These are phyloP conservation scores for Actinostola sp. DNA, from an alignment of 92 coral and sea anemone species.

Conservation along the genomic window DNA sequence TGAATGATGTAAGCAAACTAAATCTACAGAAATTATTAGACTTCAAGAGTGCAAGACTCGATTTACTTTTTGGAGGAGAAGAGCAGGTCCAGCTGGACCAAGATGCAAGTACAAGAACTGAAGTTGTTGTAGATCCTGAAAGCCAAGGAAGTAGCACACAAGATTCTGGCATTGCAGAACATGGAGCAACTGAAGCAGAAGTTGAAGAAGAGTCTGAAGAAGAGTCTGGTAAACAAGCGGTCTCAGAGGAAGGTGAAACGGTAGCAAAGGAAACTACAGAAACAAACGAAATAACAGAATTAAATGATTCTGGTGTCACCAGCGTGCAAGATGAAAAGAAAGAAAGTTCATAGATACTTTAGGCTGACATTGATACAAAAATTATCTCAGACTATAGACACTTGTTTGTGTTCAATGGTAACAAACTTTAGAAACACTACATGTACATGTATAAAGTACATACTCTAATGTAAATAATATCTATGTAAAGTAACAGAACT, in stretches of 20 bases:
- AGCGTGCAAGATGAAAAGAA: conserved; percentile 45
- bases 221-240: conserved; percentile 7
- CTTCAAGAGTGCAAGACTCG: conserved; percentile 86
- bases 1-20: conserved; percentile 71
- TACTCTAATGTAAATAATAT: too few species aligned
- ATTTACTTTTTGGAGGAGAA: conserved; percentile 70
- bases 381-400: too few species aligned
- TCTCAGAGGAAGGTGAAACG: conserved; percentile 15
- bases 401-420: neutral
- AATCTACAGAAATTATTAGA: conserved; percentile 77
- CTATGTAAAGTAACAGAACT: too few species aligned
- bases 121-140: conserved; percentile 12
- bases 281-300: conserved; percentile 18
- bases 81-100: conserved; percentile 7
- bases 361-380: too few species aligned
- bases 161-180: conserved; percentile 49
- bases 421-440: too few species aligned
- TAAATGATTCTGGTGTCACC: conserved; percentile 38
- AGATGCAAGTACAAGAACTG: conserved; percentile 4
- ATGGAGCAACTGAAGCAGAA: conserved; percentile 24
- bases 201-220: conserved; percentile 34
- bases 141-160: conserved; percentile 52
- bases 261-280: conserved; percentile 38
- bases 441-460: too few species aligned
- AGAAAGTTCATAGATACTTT: too few species aligned